Conservation (phyloP, 2,888 invertebrate genomes). For the Colostygia pectinataria region DNA sequence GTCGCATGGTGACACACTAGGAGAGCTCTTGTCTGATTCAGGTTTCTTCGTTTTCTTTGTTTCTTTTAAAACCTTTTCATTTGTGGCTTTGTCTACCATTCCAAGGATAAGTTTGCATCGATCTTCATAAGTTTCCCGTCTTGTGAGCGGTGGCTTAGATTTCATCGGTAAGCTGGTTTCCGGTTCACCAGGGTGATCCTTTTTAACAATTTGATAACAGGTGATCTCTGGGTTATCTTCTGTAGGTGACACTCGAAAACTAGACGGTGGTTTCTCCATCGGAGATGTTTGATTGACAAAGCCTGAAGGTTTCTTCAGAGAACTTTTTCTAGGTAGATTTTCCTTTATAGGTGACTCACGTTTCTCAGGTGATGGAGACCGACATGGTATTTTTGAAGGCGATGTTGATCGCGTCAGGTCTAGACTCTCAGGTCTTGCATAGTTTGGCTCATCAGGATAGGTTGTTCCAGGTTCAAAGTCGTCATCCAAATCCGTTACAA, state of each 20-base stretch:
- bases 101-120: slow-evolving; percentile 87
- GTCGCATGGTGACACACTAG: slow-evolving; percentile 54
- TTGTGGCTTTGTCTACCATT: slow-evolving; percentile 72
- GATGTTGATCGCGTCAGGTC: slow-evolving; percentile 52
- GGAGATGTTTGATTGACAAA: slow-evolving; percentile 52
- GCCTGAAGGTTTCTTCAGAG: slow-evolving; percentile 68
- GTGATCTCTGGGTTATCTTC: slow-evolving; percentile 50
- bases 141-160: slow-evolving; percentile 81
- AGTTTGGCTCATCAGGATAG: slow-evolving; percentile 38
- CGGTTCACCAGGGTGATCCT: slow-evolving; percentile 51
- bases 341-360: slow-evolving; percentile 52
- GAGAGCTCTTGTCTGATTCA: slow-evolving; percentile 48
- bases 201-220: slow-evolving; percentile 54
- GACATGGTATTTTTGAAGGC: slow-evolving; percentile 71
- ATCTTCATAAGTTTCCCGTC: slow-evolving; percentile 89
- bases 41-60: slow-evolving; percentile 37
- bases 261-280: slow-evolving; percentile 69
- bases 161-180: slow-evolving; percentile 55
- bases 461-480: slow-evolving; percentile 47
- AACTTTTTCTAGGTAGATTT: slow-evolving; percentile 72
- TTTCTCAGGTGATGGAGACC: slow-evolving; percentile 70
- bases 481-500: slow-evolving; percentile 68
- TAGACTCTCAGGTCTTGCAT: slow-evolving; percentile 46
- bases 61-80: slow-evolving; percentile 43
- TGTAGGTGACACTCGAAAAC: slow-evolving; percentile 65